These are phyloP conservation scores for Cydia pomonella DNA, from an alignment of 1,140 invertebrate species.

Conservation along the genomic window DNA sequence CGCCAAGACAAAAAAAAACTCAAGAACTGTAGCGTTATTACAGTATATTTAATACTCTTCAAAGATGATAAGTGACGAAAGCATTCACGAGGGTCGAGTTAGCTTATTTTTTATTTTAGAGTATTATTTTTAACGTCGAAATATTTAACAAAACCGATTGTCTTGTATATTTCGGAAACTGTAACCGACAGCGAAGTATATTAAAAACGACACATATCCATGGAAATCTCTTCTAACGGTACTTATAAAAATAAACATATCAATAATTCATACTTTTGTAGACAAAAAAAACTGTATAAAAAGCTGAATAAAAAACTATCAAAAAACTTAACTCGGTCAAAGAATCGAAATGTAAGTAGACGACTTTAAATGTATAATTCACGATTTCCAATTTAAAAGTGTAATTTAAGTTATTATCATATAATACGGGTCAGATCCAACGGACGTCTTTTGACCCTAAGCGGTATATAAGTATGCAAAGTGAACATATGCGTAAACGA, in stretches of 20 bases:
- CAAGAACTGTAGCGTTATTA: no score
- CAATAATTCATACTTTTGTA: not conserved
- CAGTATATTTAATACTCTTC: no score
- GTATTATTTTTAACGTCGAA: no score
- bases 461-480: not conserved
- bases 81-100: no score
- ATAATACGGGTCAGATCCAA: slow-evolving; percentile 53
- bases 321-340: slow-evolving; percentile 43
- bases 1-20: no score
- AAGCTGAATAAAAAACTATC: not conserved
- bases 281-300: not conserved
- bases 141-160: no score
- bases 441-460: slow-evolving; percentile 37
- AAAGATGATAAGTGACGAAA: no score
- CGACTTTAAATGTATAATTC: slow-evolving; percentile 47
- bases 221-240: not conserved
- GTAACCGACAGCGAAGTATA: not conserved
- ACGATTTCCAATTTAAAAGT: slow-evolving; percentile 42
- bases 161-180: no score
- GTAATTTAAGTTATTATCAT: slow-evolving; percentile 51
- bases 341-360: slow-evolving; percentile 40
- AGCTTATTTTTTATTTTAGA: no score
- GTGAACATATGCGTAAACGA: not conserved
- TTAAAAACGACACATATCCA: not conserved
- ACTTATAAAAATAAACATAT: not conserved